phyloP scores from a whole-genome alignment of 64 coral and sea anemone species.

The Platygyra sinensis region DNA sequence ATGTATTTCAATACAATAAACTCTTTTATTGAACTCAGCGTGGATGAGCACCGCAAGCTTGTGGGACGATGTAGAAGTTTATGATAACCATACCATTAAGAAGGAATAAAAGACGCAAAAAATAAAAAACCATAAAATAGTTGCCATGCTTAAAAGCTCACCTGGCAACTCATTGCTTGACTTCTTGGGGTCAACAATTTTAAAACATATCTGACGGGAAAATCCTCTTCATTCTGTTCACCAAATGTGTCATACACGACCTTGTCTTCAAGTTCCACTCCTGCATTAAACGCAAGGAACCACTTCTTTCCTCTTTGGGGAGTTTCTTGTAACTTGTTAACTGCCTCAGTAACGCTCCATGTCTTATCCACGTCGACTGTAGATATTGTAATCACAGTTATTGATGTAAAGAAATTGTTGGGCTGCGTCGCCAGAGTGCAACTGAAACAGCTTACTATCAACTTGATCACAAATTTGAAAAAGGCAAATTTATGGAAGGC shows the following conservation, averaged over 20 bases:
- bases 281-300: conserved; percentile 26
- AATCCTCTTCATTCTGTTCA: background rate
- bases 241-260: background rate
- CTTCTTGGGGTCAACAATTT: background rate
- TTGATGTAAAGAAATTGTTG: background rate
- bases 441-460: too few relatives aligned
- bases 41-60: too few relatives aligned
- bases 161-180: conserved; percentile 25
- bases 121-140: too few relatives aligned
- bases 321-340: background rate
- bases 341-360: conserved; percentile 6
- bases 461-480: too few relatives aligned
- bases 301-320: background rate
- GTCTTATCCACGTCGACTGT: background rate
- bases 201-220: conserved; percentile 13
- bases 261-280: background rate
- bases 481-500: too few relatives aligned
- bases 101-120: too few relatives aligned
- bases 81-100: too few relatives aligned
- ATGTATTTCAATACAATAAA: too few relatives aligned
- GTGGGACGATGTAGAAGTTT: too few relatives aligned
- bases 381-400: background rate
- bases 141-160: background rate
- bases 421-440: background rate
- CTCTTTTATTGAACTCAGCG: too few relatives aligned